A percentile compares a stretch with the other conserved stretches of the same genome.
Conservation (phyloP, 2,888 invertebrate species). For the Gandaritis pyraliata region DNA sequence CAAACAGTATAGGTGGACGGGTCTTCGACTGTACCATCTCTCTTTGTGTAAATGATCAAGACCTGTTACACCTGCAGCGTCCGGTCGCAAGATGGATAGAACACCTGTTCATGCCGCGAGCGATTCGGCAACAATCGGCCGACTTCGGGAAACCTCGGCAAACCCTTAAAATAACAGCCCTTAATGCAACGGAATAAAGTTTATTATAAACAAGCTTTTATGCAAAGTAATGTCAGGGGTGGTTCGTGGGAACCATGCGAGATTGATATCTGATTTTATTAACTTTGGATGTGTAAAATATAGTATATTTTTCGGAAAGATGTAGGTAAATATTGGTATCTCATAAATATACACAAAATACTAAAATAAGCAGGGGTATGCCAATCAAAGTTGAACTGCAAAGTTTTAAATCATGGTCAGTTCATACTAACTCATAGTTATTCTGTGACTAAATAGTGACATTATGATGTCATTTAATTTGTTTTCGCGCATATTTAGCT, state of each 20-base stretch:
- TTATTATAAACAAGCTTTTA: conserved; percentile 26
- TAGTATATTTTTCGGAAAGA: conserved; percentile 1
- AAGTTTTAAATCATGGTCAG: too few species aligned
- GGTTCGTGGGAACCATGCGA: conserved; percentile 40
- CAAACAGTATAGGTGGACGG: too few species aligned
- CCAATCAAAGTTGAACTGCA: too few species aligned
- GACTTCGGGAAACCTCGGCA: conserved; percentile 37
- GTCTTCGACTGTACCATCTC: too few species aligned
- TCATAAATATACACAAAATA: too few species aligned
- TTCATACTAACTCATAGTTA: too few species aligned
- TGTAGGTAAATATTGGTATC: too few species aligned
- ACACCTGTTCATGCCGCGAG: conserved; percentile 62
- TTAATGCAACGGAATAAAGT: conserved; percentile 23
- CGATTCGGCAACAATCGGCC: conserved; percentile 43
- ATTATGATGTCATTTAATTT: too few species aligned
- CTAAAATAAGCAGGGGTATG: too few species aligned
- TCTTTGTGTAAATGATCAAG: conserved; percentile 56
- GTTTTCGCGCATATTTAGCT: too few species aligned
- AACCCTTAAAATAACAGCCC: conserved; percentile 16
- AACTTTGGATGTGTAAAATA: conserved; percentile 28
- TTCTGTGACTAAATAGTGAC: too few species aligned
- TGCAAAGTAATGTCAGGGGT: conserved; percentile 35
- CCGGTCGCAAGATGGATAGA: conserved; percentile 60
- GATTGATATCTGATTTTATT: conserved; percentile 43
- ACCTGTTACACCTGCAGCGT: conserved; percentile 36